These are phyloP conservation scores for Epizoanthus ramosus DNA, from an alignment of 92 coral and sea anemone species.

Conservation along the genomic window DNA sequence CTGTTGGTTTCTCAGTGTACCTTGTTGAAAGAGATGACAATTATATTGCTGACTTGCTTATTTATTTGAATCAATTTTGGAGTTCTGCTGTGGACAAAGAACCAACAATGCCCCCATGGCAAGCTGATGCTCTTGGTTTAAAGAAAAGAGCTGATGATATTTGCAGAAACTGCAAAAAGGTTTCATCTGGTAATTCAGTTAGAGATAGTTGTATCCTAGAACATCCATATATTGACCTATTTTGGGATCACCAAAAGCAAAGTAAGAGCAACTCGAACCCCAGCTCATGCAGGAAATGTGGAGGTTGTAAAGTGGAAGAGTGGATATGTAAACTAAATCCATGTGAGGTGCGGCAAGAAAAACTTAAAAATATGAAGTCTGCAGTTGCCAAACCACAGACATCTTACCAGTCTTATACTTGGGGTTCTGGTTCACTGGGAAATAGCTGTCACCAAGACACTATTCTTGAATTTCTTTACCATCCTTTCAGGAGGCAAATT, in stretches of 20 bases:
- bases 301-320: conserved; percentile 50
- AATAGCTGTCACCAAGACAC: conserved; percentile 72
- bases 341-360: conserved; percentile 35
- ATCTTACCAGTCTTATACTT: conserved; percentile 45
- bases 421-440: conserved; percentile 29
- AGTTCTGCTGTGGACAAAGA: too few species aligned
- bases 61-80: too few species aligned
- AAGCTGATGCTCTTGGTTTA: conserved; percentile 48
- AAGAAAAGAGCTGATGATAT: conserved; percentile 7
- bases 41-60: too few species aligned
- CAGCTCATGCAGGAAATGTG: conserved; percentile 25
- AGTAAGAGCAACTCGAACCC: too few species aligned
- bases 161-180: conserved; percentile 5
- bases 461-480: conserved; percentile 51
- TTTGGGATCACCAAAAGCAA: not conserved
- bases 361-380: not conserved
- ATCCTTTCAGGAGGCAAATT: conserved; percentile 47
- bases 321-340: conserved; percentile 57
- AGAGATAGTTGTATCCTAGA: conserved; percentile 4
- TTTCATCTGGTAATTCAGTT: conserved; percentile 15
- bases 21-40: too few species aligned
- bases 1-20: conserved; percentile 39
- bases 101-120: conserved; percentile 40
- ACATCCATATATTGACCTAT: conserved; percentile 2
- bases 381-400: conserved; percentile 13